Percentiles rank a stretch among this genome's conserved stretches.
Conservation (phyloP, 2,888 invertebrate genomes). For the Trachelus stipa region DNA sequence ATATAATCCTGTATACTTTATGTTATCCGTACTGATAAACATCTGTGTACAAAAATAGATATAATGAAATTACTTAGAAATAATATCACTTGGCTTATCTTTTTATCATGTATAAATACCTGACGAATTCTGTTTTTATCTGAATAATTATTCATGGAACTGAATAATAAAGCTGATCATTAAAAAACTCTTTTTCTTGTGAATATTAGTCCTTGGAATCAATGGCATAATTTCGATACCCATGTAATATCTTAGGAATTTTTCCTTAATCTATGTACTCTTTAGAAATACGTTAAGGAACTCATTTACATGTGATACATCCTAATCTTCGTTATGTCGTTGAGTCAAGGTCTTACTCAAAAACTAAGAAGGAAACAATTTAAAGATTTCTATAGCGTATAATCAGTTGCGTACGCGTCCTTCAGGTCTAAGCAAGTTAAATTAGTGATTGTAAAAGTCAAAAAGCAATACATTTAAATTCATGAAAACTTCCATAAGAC, state of each 20-base stretch:
- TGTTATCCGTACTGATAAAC: background rate
- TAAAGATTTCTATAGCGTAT: background rate
- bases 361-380: background rate
- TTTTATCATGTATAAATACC: background rate
- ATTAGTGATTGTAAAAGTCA: background rate
- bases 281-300: background rate
- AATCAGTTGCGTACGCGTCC: background rate
- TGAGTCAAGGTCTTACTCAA: background rate
- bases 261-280: background rate
- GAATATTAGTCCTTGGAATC: background rate
- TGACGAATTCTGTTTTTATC: background rate
- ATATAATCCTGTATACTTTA: background rate
- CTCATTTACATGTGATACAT: background rate
- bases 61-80: background rate
- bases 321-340: background rate
- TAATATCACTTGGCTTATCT: background rate
- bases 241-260: background rate
- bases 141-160: background rate
- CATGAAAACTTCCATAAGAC: background rate
- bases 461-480: background rate
- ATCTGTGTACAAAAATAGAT: background rate
- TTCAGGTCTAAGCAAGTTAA: background rate
- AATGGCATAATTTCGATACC: background rate
- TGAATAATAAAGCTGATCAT: background rate
- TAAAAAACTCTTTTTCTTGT: background rate